Evolutionary conservation across 2,797 vertebrate genomes (phyloP), one percentile per base, ranked within the genome.

Genomic region (Gallinago stenura): DNA sequence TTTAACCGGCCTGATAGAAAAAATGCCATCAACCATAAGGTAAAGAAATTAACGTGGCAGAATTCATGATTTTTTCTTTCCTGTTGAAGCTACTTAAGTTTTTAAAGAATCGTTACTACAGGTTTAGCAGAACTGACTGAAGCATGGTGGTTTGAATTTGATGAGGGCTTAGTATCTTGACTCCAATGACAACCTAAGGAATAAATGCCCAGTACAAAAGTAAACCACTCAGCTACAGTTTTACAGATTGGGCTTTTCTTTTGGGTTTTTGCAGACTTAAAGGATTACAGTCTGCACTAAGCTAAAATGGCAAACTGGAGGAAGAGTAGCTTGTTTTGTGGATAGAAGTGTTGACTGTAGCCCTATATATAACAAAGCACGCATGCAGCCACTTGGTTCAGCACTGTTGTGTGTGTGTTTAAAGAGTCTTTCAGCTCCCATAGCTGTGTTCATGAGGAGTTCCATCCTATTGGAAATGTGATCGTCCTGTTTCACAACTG

Each of bases 1-100:
- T 96, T 99, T 70, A 99, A 99, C 97, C 98, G 99, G n/a, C 99
- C 99, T 2, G 46, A 98, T 30, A 99, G 97, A 93, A 99, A 99
- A 71, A 99, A 99, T 80, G 99, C 99, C 89, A 98, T 99, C 96
- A 99, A 93, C 8, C 70, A 58, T 0, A 95, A 98, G 99, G 99
- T 99, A 93, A 90, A 26, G 3, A 54, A 24, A 51, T 41, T 2
- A 73, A 76, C 37, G 15, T 78, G 53, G 8, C n/a, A 48, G 14
- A 10, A 56, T 48, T 82, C 12, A 17, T n/a, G 3, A 7, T 39
- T 41, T 85, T 22, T 53, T 64, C n/a, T 61, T 66, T 71, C 22
- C 4, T 88, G 41, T 17, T 18, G 31, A 72, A 77, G 9, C 15
- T 54, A 7, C 31, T 82, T 58, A 39, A 11, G 3, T 72, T 50